These are phyloP conservation scores for Drepana falcataria DNA, from an alignment of 2,888 invertebrate genomes.

Conservation along the genomic window DNA sequence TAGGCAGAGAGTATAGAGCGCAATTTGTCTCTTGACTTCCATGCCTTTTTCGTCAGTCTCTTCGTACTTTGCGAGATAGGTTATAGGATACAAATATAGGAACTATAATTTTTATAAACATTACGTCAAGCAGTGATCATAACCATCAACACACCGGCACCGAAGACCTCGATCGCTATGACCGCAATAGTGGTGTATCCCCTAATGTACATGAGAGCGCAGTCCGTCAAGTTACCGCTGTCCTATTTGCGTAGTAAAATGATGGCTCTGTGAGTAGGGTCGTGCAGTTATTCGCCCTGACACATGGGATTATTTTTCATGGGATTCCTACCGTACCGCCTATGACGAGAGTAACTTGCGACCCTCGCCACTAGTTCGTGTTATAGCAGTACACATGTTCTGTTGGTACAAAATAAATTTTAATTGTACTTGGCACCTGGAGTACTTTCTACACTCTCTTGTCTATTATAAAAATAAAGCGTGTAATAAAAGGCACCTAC, in stretches of 20 bases:
- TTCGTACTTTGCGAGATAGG: no score
- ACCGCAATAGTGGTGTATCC: not conserved
- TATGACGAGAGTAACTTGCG: not conserved
- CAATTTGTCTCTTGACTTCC: no score
- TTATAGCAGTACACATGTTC: not conserved
- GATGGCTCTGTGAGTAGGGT: not conserved
- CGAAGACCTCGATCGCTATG: not conserved
- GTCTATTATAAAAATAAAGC: no score
- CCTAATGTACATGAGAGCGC: not conserved
- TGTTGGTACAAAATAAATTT: no score
- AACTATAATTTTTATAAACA: no score
- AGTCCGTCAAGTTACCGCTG: not conserved
- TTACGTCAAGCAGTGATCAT: not conserved
- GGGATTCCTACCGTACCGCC: not conserved
- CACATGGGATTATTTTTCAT: conserved; percentile 3
- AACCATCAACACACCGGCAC: not conserved
- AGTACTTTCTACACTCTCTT: no score
- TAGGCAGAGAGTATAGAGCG: no score
- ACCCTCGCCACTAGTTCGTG: not conserved
- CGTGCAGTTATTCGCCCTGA: not conserved
- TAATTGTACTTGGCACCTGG: no score
- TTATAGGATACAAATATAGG: no score
- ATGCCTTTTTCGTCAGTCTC: no score
- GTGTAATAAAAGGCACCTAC: no score
- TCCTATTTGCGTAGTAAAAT: conserved; percentile 1